Conservation (phyloP, 2,797 vertebrate species). For the Notolabrus celidotus region DNA sequence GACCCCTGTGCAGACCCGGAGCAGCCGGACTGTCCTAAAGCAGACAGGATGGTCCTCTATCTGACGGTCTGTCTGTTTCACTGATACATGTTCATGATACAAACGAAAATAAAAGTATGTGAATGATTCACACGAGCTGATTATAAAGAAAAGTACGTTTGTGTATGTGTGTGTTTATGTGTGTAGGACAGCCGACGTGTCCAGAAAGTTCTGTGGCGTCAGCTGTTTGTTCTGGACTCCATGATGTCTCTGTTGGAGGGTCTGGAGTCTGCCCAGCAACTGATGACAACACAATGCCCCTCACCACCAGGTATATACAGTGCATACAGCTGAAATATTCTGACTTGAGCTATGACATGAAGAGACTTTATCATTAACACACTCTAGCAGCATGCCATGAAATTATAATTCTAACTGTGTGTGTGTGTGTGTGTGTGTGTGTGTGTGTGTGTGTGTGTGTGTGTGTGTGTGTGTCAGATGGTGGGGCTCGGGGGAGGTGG, state of each 20-base stretch:
- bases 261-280: constrained; percentile 70
- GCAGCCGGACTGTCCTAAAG: constrained; percentile 63
- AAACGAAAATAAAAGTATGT: no score
- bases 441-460: not conserved
- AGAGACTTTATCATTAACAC: no score
- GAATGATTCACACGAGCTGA: no score
- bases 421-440: not conserved
- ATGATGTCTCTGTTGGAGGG: constrained; percentile 78
- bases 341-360: no score
- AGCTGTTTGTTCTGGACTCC: constrained; percentile 82
- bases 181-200: constrained; percentile 79
- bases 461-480: constrained; percentile 57
- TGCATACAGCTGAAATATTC: no score
- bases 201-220: constrained; percentile 82
- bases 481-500: constrained; percentile 70
- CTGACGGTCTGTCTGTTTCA: constrained; percentile 67
- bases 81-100: no score
- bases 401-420: not conserved
- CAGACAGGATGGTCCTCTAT: constrained; percentile 66
- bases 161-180: constrained; percentile 16
- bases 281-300: constrained; percentile 67
- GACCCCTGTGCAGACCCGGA: constrained; percentile 58
- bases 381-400: not conserved
- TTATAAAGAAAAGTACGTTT: no score
- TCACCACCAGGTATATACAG: constrained; percentile 64